Base-by-base conservation (phyloP, 2,797 vertebrate species). In the Morelia viridis region DNA sequence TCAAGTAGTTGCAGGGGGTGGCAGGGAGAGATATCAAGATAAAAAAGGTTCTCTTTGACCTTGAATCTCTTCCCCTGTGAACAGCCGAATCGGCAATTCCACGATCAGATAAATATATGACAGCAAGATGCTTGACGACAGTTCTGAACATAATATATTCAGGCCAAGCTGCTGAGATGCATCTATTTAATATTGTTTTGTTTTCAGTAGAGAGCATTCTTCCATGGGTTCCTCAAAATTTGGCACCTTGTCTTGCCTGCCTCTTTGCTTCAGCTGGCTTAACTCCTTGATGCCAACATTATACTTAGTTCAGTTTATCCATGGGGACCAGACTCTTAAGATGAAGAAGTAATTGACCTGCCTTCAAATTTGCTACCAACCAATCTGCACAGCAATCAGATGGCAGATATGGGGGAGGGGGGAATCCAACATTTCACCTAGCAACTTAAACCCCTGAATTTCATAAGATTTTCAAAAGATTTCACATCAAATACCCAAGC, bases 401-500 rank as follows among this genome's bases (percentile, higher is more conserved):
- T 35, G 64, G 50, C 24, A 93, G 56, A 89, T 62, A 26, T 61
- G 28, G 60, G 19, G 62, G 60, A 50, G 53, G 68, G n/a, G 13
- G 31, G 90, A 90, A 8, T 15, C 89, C 64, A 87, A n/a, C 62
- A 50, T 89, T 10, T 80, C 84, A 92, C 0, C 5, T 71, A 57
- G 9, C 41, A 94, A 24, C n/a, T 88, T 83, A 56, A 17, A 85
- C 88, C 50, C 0, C 11, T 17, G 1, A 26, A 87, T 53, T 93
- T 93, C 58, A 84, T 10, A 35, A 0, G 50, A 65, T 57, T 89
- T 93, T 91, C 89, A 94, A 89, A 80, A 96, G 84, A 80, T 58
- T 89, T 89, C 46, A 35, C 10, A 88, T 91, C 50, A 92, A 89
- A 93, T 89, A 87, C 0, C 61, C 1, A 35, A 92, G 28, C 58